phyloP scores from a whole-genome alignment of 2,888 invertebrate genomes.

The Lasioglossum zephyrum region DNA sequence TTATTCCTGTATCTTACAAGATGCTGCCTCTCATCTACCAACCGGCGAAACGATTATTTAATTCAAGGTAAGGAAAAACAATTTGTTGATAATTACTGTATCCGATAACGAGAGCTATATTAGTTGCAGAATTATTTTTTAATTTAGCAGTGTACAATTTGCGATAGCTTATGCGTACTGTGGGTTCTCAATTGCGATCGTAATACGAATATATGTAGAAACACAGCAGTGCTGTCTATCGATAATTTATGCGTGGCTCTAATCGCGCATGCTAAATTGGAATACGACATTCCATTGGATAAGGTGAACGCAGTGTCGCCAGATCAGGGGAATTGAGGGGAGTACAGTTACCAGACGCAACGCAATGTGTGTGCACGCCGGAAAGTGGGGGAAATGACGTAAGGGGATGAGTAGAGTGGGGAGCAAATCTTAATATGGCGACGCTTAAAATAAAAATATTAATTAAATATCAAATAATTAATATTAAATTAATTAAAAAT shows the following conservation, averaged over 20 bases:
- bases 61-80: neutral
- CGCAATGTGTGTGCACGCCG: too few species aligned
- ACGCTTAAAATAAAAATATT: too few species aligned
- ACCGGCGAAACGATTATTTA: neutral
- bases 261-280: neutral
- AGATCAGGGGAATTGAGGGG: too few species aligned
- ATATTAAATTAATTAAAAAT: too few species aligned
- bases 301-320: neutral
- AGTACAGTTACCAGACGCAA: too few species aligned
- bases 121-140: slow-evolving; percentile 26
- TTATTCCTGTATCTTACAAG: neutral
- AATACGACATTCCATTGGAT: neutral
- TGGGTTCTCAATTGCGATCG: neutral
- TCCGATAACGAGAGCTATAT: neutral
- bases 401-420: too few species aligned
- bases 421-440: too few species aligned
- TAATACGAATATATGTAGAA: neutral
- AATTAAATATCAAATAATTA: too few species aligned
- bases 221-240: neutral
- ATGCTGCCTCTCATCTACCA: neutral
- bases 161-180: neutral
- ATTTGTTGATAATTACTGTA: neutral
- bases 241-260: neutral
- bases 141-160: neutral
- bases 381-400: too few species aligned